A percentile compares a stretch with the other conserved stretches of the same genome.
phyloP scores from a whole-genome alignment of 2,797 vertebrate genomes.

The Sciaenops ocellatus region DNA sequence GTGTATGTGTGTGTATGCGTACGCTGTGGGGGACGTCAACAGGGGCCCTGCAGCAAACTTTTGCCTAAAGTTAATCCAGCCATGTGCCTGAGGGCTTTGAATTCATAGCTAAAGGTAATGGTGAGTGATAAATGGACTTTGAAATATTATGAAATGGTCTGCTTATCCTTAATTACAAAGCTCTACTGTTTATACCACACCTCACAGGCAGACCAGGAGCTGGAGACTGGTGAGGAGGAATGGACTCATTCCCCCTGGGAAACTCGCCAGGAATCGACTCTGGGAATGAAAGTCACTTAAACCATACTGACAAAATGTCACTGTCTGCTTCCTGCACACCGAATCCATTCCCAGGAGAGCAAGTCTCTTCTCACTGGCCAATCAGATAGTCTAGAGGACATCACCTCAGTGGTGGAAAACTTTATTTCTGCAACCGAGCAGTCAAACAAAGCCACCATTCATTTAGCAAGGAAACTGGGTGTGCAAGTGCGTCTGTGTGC shows the following conservation, averaged over 20 bases:
- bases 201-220: conserved; percentile 41
- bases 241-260: conserved; percentile 47
- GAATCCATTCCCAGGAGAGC: conserved; percentile 35
- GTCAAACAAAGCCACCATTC: conserved; percentile 84
- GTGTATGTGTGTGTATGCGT: neutral
- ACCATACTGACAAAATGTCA: conserved; percentile 64
- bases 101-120: conserved; percentile 21
- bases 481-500: conserved; percentile 44
- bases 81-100: conserved; percentile 9
- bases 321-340: conserved; percentile 60
- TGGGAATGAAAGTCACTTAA: conserved; percentile 57
- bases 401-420: conserved; percentile 79
- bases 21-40: neutral
- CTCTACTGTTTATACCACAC: conserved; percentile 68
- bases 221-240: conserved; percentile 54
- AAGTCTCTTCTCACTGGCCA: conserved; percentile 51
- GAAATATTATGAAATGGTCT: conserved; percentile 72
- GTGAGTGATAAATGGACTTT: conserved; percentile 43
- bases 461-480: conserved; percentile 73
- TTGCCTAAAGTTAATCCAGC: conserved; percentile 24
- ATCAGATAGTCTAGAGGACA: conserved; percentile 57
- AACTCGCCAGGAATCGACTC: conserved; percentile 46
- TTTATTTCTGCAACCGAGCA: conserved; percentile 62
- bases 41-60: conserved; percentile 6
- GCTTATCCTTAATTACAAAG: conserved; percentile 69